Percentiles rank a stretch among this genome's conserved stretches.
Conservation (phyloP, 2,888 invertebrate genomes). For the Lasiommata megera region DNA sequence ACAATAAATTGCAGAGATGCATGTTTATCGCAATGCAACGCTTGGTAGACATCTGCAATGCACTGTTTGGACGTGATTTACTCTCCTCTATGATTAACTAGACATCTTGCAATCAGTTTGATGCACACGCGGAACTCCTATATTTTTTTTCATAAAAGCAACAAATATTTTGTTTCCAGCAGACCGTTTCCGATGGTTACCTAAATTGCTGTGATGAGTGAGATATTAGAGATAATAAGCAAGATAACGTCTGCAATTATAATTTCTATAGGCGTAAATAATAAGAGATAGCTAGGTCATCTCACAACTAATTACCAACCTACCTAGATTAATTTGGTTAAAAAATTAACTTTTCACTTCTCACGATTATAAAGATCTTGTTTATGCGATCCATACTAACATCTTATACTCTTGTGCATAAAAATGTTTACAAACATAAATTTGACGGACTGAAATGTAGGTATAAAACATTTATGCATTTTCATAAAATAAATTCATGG, state of each 20-base stretch:
- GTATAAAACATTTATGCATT: too few relatives aligned
- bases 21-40: conserved; percentile 35
- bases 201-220: conserved; percentile 5
- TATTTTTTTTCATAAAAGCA: conserved; percentile 3
- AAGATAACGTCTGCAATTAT: neutral
- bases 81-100: conserved; percentile 27
- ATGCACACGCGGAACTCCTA: conserved; percentile 5
- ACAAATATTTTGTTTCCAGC: conserved; percentile 10
- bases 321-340: too few relatives aligned
- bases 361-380: too few relatives aligned
- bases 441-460: too few relatives aligned
- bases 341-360: neutral
- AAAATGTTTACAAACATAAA: too few relatives aligned
- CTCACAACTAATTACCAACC: neutral
- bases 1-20: conserved; percentile 48
- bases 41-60: conserved; percentile 38
- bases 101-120: conserved; percentile 8
- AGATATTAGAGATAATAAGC: conserved; percentile 5
- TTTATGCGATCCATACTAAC: too few relatives aligned
- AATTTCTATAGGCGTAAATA: conserved; percentile 3
- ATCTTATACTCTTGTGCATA: too few relatives aligned
- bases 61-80: conserved; percentile 34
- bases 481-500: too few relatives aligned
- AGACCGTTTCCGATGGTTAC: conserved; percentile 7
- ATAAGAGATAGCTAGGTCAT: neutral